These are phyloP conservation scores for Heliconius cydno DNA, from an alignment of 2,888 invertebrate species.

Conservation along the genomic window DNA sequence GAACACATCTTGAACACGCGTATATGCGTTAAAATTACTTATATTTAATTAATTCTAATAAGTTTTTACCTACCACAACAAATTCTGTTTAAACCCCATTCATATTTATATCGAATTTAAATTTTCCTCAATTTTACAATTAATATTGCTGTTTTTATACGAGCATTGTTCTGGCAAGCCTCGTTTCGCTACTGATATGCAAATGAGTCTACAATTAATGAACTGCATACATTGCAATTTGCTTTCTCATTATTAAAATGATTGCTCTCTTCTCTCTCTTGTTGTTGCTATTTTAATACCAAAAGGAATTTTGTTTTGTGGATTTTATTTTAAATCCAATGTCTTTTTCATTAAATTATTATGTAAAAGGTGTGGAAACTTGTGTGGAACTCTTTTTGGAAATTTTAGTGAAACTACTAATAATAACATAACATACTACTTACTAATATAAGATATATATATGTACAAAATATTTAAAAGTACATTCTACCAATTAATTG, in stretches of 20 bases:
- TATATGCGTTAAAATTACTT: neutral
- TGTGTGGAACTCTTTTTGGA: neutral
- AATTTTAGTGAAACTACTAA: neutral
- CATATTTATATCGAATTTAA: conserved; percentile 50
- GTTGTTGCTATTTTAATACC: conserved; percentile 5
- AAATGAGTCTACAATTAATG: conserved; percentile 32
- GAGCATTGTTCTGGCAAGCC: conserved; percentile 43
- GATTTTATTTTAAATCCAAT: neutral
- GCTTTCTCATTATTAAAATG: conserved; percentile 27
- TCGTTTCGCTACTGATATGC: conserved; percentile 43
- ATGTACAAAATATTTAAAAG: too few relatives aligned
- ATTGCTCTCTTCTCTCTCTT: conserved; percentile 9
- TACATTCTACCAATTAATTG: too few relatives aligned
- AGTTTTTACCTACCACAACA: conserved; percentile 54
- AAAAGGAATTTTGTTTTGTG: neutral
- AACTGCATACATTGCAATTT: conserved; percentile 27
- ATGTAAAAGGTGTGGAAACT: neutral
- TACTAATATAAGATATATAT: too few relatives aligned
- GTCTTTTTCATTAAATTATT: neutral
- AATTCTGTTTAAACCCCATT: conserved; percentile 53
- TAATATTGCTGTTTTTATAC: conserved; percentile 53
- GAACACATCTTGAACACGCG: neutral
- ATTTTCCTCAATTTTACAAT: conserved; percentile 49
- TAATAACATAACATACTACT: too few relatives aligned
- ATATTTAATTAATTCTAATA: neutral